Base-by-base conservation (phyloP, 2,888 invertebrate species). In the Agriopis leucophaearia region DNA sequence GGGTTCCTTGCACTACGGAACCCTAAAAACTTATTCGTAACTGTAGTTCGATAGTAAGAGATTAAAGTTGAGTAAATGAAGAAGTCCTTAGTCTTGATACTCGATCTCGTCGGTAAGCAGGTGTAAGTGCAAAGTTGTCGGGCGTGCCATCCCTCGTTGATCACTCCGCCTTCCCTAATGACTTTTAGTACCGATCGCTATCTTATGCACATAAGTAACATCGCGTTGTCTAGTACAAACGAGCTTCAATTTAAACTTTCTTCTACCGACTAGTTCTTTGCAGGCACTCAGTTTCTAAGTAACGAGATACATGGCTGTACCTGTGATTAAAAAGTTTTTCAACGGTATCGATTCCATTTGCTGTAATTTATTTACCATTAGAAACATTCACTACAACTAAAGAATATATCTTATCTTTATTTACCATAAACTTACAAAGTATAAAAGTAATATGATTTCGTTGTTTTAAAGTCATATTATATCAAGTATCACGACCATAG, bases 81-180 rank as follows among this genome's bases (percentile, higher is more conserved):
- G 15, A 35, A 52, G 18, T 35, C 44, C 45, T 36, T n/a, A 42
- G 36, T 57, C 54, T 42, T 10, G 10, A 54, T 40, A 58, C 55
- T 48, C 51, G 8, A 52, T 67, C 54, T 58, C 54, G 59, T 60
- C 12, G 7, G 51, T 60, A 60, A 78, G 76, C 78, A 81, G 79
- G 81, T 83, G 81, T 83, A 83, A 85, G 83, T 83, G 80, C 84
- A 78, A 85, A 86, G 83, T 84, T 84, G 77, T 78, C 73, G 77
- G 76, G 75, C 78, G 76, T 78, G 76, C 81, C 77, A 72, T 80
- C 79, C 78, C 78, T 81, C 76, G 74, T 79, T 83, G 84, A 86
- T 87, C 86, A 83, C 82, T 83, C 78, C 75, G 78, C 77, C 77
- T 74, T 80, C 78, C 78, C 81, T 81, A 82, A 84, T 83, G 81